These are phyloP conservation scores for Samia ricini DNA, from an alignment of 1,140 invertebrate species.

Conservation along the genomic window DNA sequence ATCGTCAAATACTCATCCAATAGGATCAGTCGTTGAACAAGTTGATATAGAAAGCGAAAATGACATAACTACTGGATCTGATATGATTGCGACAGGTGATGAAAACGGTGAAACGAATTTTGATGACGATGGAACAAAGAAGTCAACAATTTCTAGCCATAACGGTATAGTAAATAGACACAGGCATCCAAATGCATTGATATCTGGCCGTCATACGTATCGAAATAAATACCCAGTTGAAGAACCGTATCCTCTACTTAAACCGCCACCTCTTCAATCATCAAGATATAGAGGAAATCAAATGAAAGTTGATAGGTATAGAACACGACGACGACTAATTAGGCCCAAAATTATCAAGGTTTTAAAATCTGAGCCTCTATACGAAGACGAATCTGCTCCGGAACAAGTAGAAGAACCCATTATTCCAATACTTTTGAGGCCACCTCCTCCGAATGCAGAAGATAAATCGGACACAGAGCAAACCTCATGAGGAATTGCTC, in stretches of 20 bases:
- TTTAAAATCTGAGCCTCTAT: slow-evolving; percentile 56
- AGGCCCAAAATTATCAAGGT: slow-evolving; percentile 54
- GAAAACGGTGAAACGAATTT: slow-evolving; percentile 35
- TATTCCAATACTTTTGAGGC: slow-evolving; percentile 41
- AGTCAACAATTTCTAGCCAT: slow-evolving; percentile 27
- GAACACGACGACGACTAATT: slow-evolving; percentile 41
- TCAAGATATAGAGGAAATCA: slow-evolving; percentile 33
- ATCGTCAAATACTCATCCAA: slow-evolving; percentile 62
- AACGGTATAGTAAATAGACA: slow-evolving; percentile 38
- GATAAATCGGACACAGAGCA: slow-evolving; percentile 41
- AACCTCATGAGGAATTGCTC: not conserved
- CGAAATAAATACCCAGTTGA: slow-evolving; percentile 56
- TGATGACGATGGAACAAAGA: slow-evolving; percentile 46
- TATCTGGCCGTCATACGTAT: slow-evolving; percentile 42
- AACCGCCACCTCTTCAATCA: slow-evolving; percentile 57
- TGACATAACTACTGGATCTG: slow-evolving; percentile 35
- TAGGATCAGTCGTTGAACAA: slow-evolving; percentile 71
- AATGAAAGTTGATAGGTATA: slow-evolving; percentile 51
- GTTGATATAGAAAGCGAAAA: slow-evolving; percentile 43
- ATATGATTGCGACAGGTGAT: slow-evolving; percentile 38
- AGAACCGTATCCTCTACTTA: slow-evolving; percentile 69
- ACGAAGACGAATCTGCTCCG: slow-evolving; percentile 43
- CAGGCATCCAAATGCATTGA: slow-evolving; percentile 49
- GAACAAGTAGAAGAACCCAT: slow-evolving; percentile 30
- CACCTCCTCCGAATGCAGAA: slow-evolving; percentile 40